A percentile compares a stretch with the other conserved stretches of the same genome.
Conservation (phyloP, 2,113 vertebrate species). For the Halichoeres trimaculatus region DNA sequence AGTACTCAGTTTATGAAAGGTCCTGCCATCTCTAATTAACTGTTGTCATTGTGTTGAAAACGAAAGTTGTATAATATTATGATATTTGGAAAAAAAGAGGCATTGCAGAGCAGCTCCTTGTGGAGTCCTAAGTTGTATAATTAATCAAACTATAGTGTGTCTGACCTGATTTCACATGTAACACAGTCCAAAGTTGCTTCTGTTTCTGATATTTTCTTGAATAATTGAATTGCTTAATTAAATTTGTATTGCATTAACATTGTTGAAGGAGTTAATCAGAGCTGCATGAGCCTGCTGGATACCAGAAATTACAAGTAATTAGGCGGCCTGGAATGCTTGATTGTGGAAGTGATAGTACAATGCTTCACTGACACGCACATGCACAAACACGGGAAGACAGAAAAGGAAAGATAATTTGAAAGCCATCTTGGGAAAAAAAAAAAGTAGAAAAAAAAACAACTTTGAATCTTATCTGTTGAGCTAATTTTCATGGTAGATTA, state of each 20-base stretch:
- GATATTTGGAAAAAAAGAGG: conserved; percentile 14
- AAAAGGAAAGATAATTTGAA: not conserved
- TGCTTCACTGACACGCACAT: not conserved
- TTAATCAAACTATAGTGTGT: conserved; percentile 7
- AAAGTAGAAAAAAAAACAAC: no score
- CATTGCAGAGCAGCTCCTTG: conserved; percentile 6
- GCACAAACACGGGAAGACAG: not conserved
- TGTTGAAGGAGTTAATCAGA: conserved; percentile 41
- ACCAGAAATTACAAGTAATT: conserved; percentile 37
- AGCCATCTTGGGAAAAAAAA: conserved; percentile 4
- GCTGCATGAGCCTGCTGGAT: conserved; percentile 12
- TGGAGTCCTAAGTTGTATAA: conserved; percentile 3
- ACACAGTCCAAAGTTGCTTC: not conserved
- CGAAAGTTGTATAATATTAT: conserved; percentile 29
- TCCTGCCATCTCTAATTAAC: conserved; percentile 56
- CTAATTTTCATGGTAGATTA: conserved; percentile 4
- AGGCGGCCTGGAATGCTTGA: conserved; percentile 17
- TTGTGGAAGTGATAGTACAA: conserved; percentile 25
- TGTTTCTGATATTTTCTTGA: not conserved
- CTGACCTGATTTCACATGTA: not conserved
- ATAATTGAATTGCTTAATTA: conserved; percentile 7
- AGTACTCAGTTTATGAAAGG: conserved; percentile 26
- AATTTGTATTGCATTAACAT: conserved; percentile 22
- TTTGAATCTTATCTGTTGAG: not conserved
- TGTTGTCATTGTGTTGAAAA: conserved; percentile 48